These are phyloP conservation scores for Anaspis maculata DNA, from an alignment of 2,888 invertebrate genomes.

Conservation along the genomic window DNA sequence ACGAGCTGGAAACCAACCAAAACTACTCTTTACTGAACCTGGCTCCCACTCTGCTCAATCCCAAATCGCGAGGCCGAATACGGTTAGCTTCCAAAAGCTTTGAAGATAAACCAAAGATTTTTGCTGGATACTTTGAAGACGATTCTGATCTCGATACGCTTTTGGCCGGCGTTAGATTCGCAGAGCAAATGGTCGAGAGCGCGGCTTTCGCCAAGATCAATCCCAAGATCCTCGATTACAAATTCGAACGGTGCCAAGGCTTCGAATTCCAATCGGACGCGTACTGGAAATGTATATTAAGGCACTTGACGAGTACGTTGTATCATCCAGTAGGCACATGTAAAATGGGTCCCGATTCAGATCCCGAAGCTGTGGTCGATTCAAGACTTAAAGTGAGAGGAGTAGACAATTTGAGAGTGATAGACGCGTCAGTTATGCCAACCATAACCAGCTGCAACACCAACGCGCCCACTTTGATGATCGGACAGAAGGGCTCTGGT, in stretches of 20 bases:
- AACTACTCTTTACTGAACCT: not conserved
- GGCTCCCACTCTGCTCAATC: not conserved
- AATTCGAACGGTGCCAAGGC: constrained; percentile 43
- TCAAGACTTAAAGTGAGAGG: constrained; percentile 59
- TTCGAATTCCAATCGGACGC: constrained; percentile 40
- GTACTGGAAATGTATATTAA: constrained; percentile 46
- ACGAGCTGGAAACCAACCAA: not conserved
- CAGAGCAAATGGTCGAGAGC: constrained; percentile 39
- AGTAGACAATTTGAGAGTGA: constrained; percentile 56
- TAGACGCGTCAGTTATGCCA: constrained; percentile 81
- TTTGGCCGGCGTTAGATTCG: constrained; percentile 43
- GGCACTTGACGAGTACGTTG: constrained; percentile 24
- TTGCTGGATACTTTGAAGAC: constrained; percentile 55
- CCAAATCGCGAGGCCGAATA: not conserved
- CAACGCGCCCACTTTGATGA: constrained; percentile 43
- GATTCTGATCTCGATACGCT: constrained; percentile 47
- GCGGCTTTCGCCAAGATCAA: constrained; percentile 36
- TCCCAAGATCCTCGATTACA: constrained; percentile 33
- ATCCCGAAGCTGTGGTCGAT: constrained; percentile 61
- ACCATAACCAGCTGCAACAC: constrained; percentile 52
- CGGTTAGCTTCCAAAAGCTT: not conserved
- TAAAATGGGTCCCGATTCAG: constrained; percentile 58
- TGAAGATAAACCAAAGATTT: constrained; percentile 33
- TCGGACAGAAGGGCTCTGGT: constrained; percentile 45
- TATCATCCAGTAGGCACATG: constrained; percentile 29